Base-by-base conservation (phyloP, 1,140 invertebrate genomes). In the Sitobion miscanthi region DNA sequence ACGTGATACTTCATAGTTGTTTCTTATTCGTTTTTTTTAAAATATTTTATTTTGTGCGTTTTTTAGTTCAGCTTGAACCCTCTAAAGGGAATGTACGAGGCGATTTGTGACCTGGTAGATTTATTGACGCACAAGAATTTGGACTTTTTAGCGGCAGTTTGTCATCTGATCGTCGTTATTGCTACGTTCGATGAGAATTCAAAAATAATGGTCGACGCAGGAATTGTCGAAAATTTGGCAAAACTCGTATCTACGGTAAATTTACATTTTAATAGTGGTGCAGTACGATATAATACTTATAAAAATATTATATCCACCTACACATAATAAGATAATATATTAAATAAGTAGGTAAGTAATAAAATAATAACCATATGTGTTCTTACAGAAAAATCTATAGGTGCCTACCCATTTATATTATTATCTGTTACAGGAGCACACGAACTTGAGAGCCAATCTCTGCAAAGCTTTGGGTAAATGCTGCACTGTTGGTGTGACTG, bases 401-500 rank as follows among this genome's bases (percentile, higher is more conserved):
- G 4, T 85, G 30, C 30, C 30, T 83, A 47, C 7, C 45, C 9
- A 23, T 45, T 45, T 25, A 2, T 42, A 85, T 35, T 21, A 35
- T 35, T 49, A 49, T 88, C 9, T 89, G 35, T 62, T 45, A 69
- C 17, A 90, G 89, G 25, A 42, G 11, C 89, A 90, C 23, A 69
- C 49, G 2, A 45, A 85, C 0, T 57, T 93, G 20, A 93, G 91
- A 86, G 91, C 82, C 2, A 86, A 86, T 57, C 49, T 93, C 1
- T 93, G 91, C 21, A 86, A 52, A 85, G 91, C 91, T 21, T 45
- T 93, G 35, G 91, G 91, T n/a, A 93, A 86, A 85, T 93, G 91
- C 57, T 93, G 91, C 45, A 52, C 21, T 0, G n/a, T 8, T 17
- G 35, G 49, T 57, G 25, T n/a, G 4, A 93, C 25, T 1, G 77